These are phyloP conservation scores for Parapristionchus giblindavisi DNA, from an alignment of 2,888 invertebrate species.

Conservation along the genomic window DNA sequence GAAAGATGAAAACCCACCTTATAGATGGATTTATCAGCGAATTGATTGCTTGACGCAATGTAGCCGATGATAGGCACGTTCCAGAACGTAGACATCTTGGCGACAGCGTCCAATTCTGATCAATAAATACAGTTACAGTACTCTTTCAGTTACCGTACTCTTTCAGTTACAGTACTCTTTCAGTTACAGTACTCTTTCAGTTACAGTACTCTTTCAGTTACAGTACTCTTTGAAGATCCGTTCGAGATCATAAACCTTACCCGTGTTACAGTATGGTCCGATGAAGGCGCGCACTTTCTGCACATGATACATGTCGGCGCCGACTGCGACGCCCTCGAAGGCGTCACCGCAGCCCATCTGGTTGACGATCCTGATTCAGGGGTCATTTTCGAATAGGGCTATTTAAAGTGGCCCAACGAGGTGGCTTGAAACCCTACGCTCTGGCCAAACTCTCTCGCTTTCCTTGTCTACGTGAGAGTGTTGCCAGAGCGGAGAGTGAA, in stretches of 20 bases:
- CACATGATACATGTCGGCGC: slow-evolving; percentile 68
- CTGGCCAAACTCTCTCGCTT: no score
- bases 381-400: no score
- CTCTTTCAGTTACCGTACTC: not conserved
- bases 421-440: not conserved
- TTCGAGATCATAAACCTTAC: slow-evolving; percentile 42
- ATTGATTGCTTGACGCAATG: slow-evolving; percentile 66
- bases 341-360: slow-evolving; percentile 67
- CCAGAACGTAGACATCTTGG: slow-evolving; percentile 68
- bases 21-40: slow-evolving; percentile 63
- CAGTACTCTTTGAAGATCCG: not conserved
- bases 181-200: not conserved
- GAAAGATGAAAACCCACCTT: no score
- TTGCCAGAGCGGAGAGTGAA: no score
- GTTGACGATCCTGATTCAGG: slow-evolving; percentile 55
- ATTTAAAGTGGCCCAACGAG: not conserved
- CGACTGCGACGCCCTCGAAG: slow-evolving; percentile 68
- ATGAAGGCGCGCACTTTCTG: slow-evolving; percentile 67
- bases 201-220: not conserved
- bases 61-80: slow-evolving; percentile 68
- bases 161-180: not conserved
- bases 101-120: slow-evolving; percentile 67
- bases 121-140: not conserved
- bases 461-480: no score
- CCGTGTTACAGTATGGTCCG: slow-evolving; percentile 68